Base-by-base conservation (phyloP, 2,888 invertebrate species). In the Lysandra bellargus region DNA sequence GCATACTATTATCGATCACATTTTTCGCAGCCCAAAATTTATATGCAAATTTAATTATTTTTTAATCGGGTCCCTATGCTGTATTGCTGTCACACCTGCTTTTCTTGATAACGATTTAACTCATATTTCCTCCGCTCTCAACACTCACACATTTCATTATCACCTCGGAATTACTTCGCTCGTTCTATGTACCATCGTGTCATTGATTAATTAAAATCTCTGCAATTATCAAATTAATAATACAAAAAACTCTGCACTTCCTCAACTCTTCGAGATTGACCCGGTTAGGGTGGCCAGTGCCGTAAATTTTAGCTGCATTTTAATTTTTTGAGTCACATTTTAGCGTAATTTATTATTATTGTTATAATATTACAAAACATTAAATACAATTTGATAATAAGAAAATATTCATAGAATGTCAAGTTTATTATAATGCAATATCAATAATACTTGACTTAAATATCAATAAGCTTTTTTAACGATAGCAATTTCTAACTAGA, bases 211-310 rank as follows among this genome's bases (percentile, higher is more conserved):
- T 81, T 86, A 88, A 88, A 89, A 89, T 87, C 87, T 89, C 89
- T 86, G 88, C 86, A 88, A 91, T 88, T 81, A 85, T 89, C 88
- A 89, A 85, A 88, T 86, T 85, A 76, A 76, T 88, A 84, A 87
- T 85, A 85, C 88, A 84, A 86, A 86, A 84, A 85, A 86, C 86
- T 87, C 88, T 90, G 91, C 91, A 93, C 91, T 92, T 93, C 90
- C 91, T 87, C 78, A 82, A 83, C 82, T 81, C 79, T 81, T 80
- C 80, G 79, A 83, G 85, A 84, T 92, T 91, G 91, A 91, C 89
- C 91, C 89, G 87, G 83, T 83, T 84, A 81, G 87, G 84, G 89
- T 91, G 87, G 86, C 88, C 84, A 90, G 85, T 57, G 33, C 82
- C 78, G 83, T 83, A 83, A 90, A 88, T 86, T 78, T 9, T 78